A percentile compares a stretch with the other conserved stretches of the same genome.
Conservation (phyloP, 2,797 vertebrate genomes). For the Lophotriccus pileatus region DNA sequence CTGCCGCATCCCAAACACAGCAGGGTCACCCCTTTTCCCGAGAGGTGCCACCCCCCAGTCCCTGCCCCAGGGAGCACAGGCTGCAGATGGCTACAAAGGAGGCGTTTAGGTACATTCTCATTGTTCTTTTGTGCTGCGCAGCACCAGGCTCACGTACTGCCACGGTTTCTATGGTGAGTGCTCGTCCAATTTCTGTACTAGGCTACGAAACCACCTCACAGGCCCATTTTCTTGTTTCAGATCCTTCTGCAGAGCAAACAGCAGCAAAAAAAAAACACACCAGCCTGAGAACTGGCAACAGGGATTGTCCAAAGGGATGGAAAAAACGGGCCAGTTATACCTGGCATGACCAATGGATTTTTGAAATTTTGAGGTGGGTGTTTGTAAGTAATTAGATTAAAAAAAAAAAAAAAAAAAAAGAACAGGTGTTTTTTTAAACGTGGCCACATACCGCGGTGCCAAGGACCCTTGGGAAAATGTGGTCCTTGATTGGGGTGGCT, state of each 20-base stretch:
- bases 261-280: background rate
- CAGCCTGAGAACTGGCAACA: background rate
- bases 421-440: background rate
- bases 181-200: background rate
- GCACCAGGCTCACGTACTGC: background rate
- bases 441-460: rapidly evolving
- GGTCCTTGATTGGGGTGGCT: background rate
- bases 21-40: rapidly evolving
- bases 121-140: background rate
- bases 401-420: rapidly evolving
- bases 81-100: rapidly evolving
- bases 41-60: background rate
- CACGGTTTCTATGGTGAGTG: constrained; percentile 56
- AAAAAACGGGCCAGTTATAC: background rate
- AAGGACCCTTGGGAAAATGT: background rate
- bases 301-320: background rate
- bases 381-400: background rate
- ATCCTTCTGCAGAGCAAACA: background rate
- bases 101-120: background rate
- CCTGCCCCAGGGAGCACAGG: rapidly evolving
- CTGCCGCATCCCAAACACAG: rapidly evolving
- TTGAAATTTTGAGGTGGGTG: background rate
- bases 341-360: rapidly evolving
- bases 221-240: background rate
- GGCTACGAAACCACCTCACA: background rate